Evolutionary conservation across 2,113 vertebrate species (phyloP).

Genomic region (Balaeniceps rex): DNA sequence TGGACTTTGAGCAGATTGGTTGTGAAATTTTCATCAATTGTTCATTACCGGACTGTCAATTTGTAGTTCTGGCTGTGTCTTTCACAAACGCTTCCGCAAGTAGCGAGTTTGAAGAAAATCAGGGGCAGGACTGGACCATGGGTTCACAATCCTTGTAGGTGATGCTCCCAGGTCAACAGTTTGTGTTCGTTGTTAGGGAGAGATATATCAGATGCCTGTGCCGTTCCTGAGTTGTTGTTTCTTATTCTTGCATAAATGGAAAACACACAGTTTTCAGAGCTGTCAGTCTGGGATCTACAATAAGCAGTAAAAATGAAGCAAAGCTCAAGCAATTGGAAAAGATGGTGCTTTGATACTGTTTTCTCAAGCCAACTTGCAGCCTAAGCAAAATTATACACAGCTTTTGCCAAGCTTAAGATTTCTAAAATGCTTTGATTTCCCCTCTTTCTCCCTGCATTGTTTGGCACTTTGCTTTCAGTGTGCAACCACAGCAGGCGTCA

Average conservation of each 20-base stretch:
- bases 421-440: background rate
- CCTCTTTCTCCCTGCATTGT: background rate
- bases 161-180: background rate
- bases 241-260: background rate
- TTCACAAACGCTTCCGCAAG: background rate
- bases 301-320: constrained; percentile 16
- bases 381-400: background rate
- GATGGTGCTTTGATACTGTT: background rate
- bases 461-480: background rate
- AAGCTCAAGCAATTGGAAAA: background rate
- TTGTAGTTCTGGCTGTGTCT: background rate
- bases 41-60: background rate
- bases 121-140: background rate
- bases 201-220: background rate
- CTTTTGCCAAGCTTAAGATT: background rate
- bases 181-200: background rate
- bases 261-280: background rate
- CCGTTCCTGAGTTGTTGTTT: background rate
- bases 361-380: background rate
- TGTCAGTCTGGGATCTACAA: background rate
- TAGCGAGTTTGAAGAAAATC: background rate
- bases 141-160: background rate
- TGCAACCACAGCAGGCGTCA: background rate
- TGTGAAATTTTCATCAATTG: constrained; percentile 8
- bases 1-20: background rate